Percentiles rank a stretch among this genome's conserved stretches.
These are phyloP conservation scores for Drosophila sulfurigaster DNA, from an alignment of 1,140 invertebrate species.

Conservation along the genomic window DNA sequence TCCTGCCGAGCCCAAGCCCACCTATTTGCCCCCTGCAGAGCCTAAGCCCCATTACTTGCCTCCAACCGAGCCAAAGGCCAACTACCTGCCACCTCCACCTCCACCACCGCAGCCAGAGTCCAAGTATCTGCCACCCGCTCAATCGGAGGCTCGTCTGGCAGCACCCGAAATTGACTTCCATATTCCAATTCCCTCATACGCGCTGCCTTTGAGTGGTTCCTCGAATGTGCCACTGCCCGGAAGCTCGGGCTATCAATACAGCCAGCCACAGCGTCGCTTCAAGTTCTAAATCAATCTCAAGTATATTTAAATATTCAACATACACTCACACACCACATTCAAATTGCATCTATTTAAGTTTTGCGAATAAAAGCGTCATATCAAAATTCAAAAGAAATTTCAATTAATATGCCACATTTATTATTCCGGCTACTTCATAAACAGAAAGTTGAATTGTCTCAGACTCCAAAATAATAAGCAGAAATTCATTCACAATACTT, in stretches of 20 bases:
- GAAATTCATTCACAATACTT: neutral
- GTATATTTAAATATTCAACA: conserved; percentile 25
- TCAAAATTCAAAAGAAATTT: conserved; percentile 35
- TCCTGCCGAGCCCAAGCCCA: conserved; percentile 38
- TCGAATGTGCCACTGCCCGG: conserved; percentile 33
- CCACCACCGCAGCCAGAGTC: conserved; percentile 44
- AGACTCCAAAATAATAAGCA: neutral
- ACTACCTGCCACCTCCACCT: conserved; percentile 56
- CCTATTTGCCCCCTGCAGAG: conserved; percentile 49
- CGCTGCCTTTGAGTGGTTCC: conserved; percentile 53
- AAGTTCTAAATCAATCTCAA: conserved; percentile 35
- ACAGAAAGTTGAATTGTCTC: neutral
- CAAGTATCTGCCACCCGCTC: conserved; percentile 54
- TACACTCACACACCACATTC: conserved; percentile 30
- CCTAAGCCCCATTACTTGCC: conserved; percentile 55
- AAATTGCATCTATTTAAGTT: conserved; percentile 62
- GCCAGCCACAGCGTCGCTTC: conserved; percentile 60
- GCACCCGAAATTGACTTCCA: conserved; percentile 48
- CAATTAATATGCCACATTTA: neutral
- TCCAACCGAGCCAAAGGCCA: conserved; percentile 33
- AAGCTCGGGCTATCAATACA: conserved; percentile 61
- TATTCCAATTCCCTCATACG: conserved; percentile 70
- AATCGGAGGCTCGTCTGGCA: conserved; percentile 19
- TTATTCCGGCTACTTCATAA: too few relatives aligned
- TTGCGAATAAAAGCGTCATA: conserved; percentile 56